These are phyloP conservation scores for Chrysomallon squamiferum DNA, from an alignment of 1,140 invertebrate species.

Conservation along the genomic window DNA sequence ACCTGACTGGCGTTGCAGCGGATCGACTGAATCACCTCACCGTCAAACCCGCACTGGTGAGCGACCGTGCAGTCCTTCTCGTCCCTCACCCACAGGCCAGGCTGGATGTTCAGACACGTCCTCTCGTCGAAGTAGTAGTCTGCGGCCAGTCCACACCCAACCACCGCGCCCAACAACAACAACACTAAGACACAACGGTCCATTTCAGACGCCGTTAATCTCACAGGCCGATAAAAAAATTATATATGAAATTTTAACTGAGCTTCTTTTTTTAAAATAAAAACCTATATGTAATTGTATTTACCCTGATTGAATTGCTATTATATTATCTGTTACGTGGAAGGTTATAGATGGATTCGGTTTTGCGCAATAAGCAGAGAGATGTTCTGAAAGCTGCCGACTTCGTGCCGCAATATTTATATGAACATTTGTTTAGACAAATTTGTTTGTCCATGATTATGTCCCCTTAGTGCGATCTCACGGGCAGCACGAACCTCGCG, in stretches of 20 bases:
- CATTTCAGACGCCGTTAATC: too few species aligned
- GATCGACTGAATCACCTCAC: slow-evolving; percentile 31
- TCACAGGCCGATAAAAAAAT: too few species aligned
- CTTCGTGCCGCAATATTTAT: not conserved
- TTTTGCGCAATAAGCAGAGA: too few species aligned
- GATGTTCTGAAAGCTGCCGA: too few species aligned
- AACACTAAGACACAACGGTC: not conserved
- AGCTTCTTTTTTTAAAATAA: too few species aligned
- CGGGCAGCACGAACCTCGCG: too few species aligned
- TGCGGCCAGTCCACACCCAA: slow-evolving; percentile 2
- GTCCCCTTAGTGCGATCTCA: too few species aligned
- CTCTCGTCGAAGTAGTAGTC: slow-evolving; percentile 25
- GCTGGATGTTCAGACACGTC: slow-evolving; percentile 28
- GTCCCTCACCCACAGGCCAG: slow-evolving; percentile 37
- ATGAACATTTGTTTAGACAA: slow-evolving; percentile 1
- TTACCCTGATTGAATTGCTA: too few species aligned
- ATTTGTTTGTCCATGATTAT: not conserved
- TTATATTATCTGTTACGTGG: too few species aligned
- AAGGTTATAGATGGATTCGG: too few species aligned
- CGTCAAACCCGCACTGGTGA: slow-evolving; percentile 39
- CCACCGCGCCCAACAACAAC: not conserved
- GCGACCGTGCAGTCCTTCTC: slow-evolving; percentile 31
- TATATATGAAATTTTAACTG: too few species aligned
- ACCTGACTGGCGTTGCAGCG: slow-evolving; percentile 36
- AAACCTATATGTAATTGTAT: too few species aligned